Base-by-base conservation (phyloP, 2,888 invertebrate species). In the Artemia sp. region DNA sequence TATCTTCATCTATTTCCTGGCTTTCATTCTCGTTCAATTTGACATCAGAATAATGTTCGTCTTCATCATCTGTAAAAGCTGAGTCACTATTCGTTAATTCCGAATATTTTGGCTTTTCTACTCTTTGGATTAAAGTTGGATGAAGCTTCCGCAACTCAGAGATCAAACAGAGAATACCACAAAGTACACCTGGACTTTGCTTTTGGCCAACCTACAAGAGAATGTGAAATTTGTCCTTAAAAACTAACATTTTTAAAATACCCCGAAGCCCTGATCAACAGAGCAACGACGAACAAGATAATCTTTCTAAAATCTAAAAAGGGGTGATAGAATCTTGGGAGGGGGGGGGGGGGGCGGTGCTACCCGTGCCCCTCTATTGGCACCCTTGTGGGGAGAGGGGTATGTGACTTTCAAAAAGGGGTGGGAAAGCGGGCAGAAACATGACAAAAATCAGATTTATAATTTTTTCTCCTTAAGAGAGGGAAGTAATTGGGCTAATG, bases 101-200 rank as follows among this genome's bases (percentile, higher is more conserved):
- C 75, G 71, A 75, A 76, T 7, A 72, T 69, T 67, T 76, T 75
- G 70, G 74, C 76, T 73, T 77, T 12, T 68, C 51, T 50, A 51
- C 51, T 58, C 71, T 70, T 51, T 53, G 70, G 67, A 53, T 66
- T 66, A 74, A 64, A 38, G 72, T 67, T 9, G 72, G 72, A 52
- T 72, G 69, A 4, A 68, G 51, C 52, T 73, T 74, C n/a, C 84
- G 78, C 3, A 87, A 79, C 73, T 92, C 88, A 0, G 89, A 87
- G 64, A 92, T 81, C 51, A 92, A 77, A 75, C 89, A 88, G 68
- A 96, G 79, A 74, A 89, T 85, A 9, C 90, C 93, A 75, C 92
- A 91, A 0, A 87, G 82, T 77, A 93, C 86, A 69, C 87, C 85
- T 0, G 92, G 85, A 12, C 86, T 84, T 76, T 86, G 85, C 74